A percentile compares a stretch with the other conserved stretches of the same genome.
These are phyloP conservation scores for Atractosteus spatula DNA, from an alignment of 2,113 vertebrate genomes.

Conservation along the genomic window DNA sequence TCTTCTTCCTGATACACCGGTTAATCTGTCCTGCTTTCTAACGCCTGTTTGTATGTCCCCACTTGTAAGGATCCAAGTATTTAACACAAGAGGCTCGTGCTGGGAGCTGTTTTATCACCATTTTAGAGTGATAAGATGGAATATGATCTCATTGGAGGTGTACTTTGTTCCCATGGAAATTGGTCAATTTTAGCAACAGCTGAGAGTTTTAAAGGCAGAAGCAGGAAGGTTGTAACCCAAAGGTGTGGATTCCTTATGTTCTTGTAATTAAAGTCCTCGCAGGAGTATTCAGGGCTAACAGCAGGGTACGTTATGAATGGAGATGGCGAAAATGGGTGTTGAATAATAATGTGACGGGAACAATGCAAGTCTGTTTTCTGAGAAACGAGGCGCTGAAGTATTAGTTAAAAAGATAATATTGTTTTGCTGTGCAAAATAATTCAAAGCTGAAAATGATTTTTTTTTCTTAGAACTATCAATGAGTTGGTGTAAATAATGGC, in stretches of 20 bases:
- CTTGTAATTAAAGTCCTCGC: constrained; percentile 72
- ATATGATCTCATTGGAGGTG: constrained; percentile 81
- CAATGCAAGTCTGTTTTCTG: constrained; percentile 14
- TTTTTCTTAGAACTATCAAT: too few species aligned
- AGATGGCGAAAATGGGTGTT: constrained; percentile 62
- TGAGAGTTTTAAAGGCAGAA: constrained; percentile 69
- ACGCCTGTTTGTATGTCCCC: constrained; percentile 66
- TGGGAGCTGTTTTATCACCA: constrained; percentile 85
- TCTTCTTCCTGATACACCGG: too few species aligned
- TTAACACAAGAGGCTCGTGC: constrained; percentile 70
- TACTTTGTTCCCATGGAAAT: constrained; percentile 80
- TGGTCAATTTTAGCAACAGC: constrained; percentile 71
- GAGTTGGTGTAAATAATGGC: too few species aligned
- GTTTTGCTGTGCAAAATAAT: too few species aligned
- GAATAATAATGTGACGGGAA: constrained; percentile 57
- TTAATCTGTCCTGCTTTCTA: constrained; percentile 31
- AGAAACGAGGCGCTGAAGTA: constrained; percentile 32
- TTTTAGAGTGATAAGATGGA: constrained; percentile 81
- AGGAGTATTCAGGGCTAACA: constrained; percentile 68
- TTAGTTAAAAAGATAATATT: too few species aligned
- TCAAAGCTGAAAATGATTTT: too few species aligned
- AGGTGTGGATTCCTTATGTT: constrained; percentile 52
- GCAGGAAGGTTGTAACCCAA: constrained; percentile 59
- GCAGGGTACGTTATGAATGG: constrained; percentile 70
- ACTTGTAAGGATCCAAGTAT: constrained; percentile 72